Conservation (phyloP, 2,797 vertebrate genomes). For the Arnoldichthys spilopterus region DNA sequence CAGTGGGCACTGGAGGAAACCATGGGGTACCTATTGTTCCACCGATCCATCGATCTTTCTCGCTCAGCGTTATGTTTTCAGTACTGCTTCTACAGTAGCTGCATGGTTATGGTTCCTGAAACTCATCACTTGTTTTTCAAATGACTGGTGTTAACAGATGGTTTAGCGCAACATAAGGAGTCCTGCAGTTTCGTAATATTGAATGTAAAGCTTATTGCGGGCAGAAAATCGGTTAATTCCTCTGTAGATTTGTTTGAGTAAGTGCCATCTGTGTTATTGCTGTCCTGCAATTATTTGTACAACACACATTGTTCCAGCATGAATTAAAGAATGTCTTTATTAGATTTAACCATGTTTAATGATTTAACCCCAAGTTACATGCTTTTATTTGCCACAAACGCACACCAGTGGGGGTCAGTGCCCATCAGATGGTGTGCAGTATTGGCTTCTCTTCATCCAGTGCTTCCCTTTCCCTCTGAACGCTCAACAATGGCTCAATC, state of each 20-base stretch:
- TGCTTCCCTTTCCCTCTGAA: neutral
- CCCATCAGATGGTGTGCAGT: neutral
- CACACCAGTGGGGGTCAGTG: neutral
- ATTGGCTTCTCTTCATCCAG: neutral
- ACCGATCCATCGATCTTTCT: slow-evolving; percentile 69
- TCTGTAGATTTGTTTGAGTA: neutral
- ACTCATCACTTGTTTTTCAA: neutral
- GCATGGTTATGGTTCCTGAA: neutral
- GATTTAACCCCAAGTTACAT: too few species aligned
- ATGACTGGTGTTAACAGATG: slow-evolving; percentile 5
- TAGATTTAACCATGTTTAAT: too few species aligned
- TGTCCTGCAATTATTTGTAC: neutral
- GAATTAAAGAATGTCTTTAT: neutral
- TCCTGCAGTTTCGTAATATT: neutral
- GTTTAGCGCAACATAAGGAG: neutral
- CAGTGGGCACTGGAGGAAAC: slow-evolving; percentile 71
- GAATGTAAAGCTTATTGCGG: neutral
- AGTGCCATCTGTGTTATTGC: neutral
- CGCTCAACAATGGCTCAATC: neutral
- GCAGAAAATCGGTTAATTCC: neutral
- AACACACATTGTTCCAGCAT: neutral
- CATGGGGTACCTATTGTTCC: slow-evolving; percentile 65
- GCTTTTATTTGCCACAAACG: neutral
- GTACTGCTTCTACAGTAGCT: neutral
- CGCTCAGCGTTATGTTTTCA: slow-evolving; percentile 42